Base-by-base conservation (phyloP, 2,888 invertebrate genomes). In the Aelia acuminata region DNA sequence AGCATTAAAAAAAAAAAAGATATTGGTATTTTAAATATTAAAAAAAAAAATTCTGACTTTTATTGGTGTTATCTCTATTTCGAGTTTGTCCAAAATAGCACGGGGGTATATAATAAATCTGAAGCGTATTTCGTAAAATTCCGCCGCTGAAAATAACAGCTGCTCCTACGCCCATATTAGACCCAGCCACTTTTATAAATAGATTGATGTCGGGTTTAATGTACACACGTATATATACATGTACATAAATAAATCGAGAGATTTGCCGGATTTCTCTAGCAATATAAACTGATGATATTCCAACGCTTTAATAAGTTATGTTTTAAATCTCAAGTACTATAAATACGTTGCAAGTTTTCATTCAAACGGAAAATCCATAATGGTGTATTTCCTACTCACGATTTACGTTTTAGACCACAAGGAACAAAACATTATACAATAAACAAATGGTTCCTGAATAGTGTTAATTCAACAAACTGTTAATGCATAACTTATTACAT, bases 161-260 rank as follows among this genome's bases (percentile, higher is more conserved):
- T 22, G 63, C 31, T 70, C 31, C 63, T 35, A 70, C 18, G 8
- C 31, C 31, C 63, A 70, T 70, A 70, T 70, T 35, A 70, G 31
- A 70, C 20, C 31, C 35, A 35, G 31, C 35, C 63, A 70, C 63
- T 35, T 70, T 70, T 70, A 70, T 70, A 70, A 70, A 70, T 70
- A 70, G 35, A 31, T 70, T 70, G 35, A 70, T 70, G 63, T 70
- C 20, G 31, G 63, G n/a, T 20, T 31, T 35, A 70, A 70, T 70
- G 35, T 35, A 70, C 63, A 70, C 63, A 35, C 31, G 35, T 70
- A 35, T 70, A 70, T 35, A 70, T 35, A 70, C 63, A 35, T 31
- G 35, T 70, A 35, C 35, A 70, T 70, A 70, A 70, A 70, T 70
- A 70, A 18, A 70, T 20, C 1, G 18, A 35, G 63, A 20, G 63